Base-by-base conservation (phyloP, 2,797 vertebrate genomes). In the Anguilla anguilla region DNA sequence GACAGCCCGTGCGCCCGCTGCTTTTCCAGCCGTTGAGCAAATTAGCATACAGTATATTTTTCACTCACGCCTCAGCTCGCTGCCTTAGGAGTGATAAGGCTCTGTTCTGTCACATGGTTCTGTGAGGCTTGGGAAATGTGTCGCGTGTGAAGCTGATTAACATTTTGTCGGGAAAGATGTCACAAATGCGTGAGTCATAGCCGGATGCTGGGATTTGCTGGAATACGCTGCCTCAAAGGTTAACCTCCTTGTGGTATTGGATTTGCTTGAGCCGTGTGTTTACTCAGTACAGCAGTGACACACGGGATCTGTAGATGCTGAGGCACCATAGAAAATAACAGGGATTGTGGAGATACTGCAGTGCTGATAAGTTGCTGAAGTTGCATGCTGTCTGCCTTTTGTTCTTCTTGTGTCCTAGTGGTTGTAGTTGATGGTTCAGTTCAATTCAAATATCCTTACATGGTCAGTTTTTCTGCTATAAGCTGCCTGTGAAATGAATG, bases 11-110 rank as follows among this genome's bases (percentile, higher is more conserved):
- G 46, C 46, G 49, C 82, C 53, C n/a, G 28, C 7, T 84, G 4
- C 82, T 84, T 84, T 57, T 84, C 82, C 53, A 84, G 59, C 59
- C 84, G 57, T 64, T 85, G 55, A 64, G 15, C 55, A 57, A 85
- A 85, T 61, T 85, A 64, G 84, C 59, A 61, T 85, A 22, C 43
- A 31, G 79, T 82, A 43, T 61, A 85, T 85, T 85, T 85, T 85
- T 85, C 55, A 85, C 35, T 25, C 13, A 35, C 35, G 84, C 57
- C 84, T 6, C 6, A 28, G 53, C 43, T 49, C 46, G 7, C 79
- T 82, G 79, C 79, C 79, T 82, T 49, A 82, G 79, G 79, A 82
- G 46, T n/a, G 82, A 85, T 64, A 85, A 57, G 59, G 46, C 19
- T 43, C 55, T 46, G 43, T 61, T 46, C 57, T 64, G 84, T 57